Percentiles rank a stretch among this genome's conserved stretches.
phyloP scores from a whole-genome alignment of 2,888 invertebrate species.

The Sericinus montela region DNA sequence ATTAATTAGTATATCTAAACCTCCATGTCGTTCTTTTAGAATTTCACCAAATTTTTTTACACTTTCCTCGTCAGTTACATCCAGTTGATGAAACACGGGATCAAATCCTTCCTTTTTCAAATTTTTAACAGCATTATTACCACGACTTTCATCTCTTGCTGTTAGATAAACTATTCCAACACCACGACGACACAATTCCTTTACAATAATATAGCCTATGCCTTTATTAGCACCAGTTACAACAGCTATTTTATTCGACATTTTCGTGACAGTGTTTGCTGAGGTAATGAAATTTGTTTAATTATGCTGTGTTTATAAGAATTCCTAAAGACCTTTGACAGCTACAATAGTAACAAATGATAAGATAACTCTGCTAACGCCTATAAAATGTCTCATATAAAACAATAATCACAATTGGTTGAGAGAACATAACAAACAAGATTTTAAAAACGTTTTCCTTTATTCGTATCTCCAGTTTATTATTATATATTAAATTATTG shows the following conservation, averaged over 20 bases:
- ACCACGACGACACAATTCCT: constrained; percentile 78
- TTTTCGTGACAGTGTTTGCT: constrained; percentile 19
- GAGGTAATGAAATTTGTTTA: too few relatives aligned
- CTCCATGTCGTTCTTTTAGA: constrained; percentile 31
- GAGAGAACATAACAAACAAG: too few relatives aligned
- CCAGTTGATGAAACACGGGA: constrained; percentile 40
- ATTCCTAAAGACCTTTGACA: too few relatives aligned
- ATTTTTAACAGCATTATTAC: constrained; percentile 72
- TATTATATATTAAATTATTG: too few relatives aligned
- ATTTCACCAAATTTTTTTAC: constrained; percentile 30
- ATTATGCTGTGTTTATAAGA: too few relatives aligned
- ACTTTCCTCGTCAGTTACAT: constrained; percentile 30
- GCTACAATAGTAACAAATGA: too few relatives aligned
- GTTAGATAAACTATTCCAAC: constrained; percentile 82
- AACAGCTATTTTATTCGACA: constrained; percentile 38
- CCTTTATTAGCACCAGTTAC: constrained; percentile 85
- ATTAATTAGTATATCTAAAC: constrained; percentile 37
- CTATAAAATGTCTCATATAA: too few relatives aligned
- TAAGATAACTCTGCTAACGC: too few relatives aligned
- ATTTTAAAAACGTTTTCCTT: too few relatives aligned
- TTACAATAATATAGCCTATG: constrained; percentile 81
- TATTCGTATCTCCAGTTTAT: too few relatives aligned
- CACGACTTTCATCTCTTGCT: constrained; percentile 74
- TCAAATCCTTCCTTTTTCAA: constrained; percentile 68
- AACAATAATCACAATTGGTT: too few relatives aligned